Evolutionary conservation across 2,888 invertebrate genomes (phyloP).

Genomic region (Parelbella ahira): DNA sequence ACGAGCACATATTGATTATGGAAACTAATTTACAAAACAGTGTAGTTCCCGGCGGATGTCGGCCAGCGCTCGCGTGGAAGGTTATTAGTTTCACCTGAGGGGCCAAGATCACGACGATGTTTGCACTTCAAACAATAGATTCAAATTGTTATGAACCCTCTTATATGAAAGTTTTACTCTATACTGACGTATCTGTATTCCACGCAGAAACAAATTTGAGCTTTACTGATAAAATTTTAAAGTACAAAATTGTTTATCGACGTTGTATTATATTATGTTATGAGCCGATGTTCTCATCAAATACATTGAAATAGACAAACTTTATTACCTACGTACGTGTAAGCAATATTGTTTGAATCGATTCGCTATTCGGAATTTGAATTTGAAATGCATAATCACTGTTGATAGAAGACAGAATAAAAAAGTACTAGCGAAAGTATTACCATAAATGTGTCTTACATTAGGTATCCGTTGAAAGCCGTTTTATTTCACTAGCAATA

Average conservation of each 20-base stretch:
- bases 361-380: too few relatives aligned
- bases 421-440: too few relatives aligned
- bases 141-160: conserved; percentile 56
- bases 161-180: conserved; percentile 19
- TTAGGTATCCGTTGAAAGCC: too few relatives aligned
- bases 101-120: conserved; percentile 48
- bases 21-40: conserved; percentile 7
- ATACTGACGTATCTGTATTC: neutral
- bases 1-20: neutral
- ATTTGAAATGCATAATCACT: too few relatives aligned
- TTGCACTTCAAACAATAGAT: conserved; percentile 64
- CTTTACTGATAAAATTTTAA: neutral
- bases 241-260: neutral
- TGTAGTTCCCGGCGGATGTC: conserved; percentile 1
- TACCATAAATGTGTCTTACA: too few relatives aligned
- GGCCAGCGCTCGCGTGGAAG: conserved; percentile 31
- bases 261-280: neutral
- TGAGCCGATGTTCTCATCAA: conserved; percentile 12
- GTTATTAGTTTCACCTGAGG: conserved; percentile 73
- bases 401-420: too few relatives aligned
- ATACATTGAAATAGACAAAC: conserved; percentile 25
- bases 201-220: neutral
- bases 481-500: too few relatives aligned
- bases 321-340: conserved; percentile 19
- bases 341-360: conserved; percentile 19